Percentiles rank a stretch among this genome's conserved stretches.
Conservation (phyloP, 2,113 vertebrate genomes). For the Grantiella picta region DNA sequence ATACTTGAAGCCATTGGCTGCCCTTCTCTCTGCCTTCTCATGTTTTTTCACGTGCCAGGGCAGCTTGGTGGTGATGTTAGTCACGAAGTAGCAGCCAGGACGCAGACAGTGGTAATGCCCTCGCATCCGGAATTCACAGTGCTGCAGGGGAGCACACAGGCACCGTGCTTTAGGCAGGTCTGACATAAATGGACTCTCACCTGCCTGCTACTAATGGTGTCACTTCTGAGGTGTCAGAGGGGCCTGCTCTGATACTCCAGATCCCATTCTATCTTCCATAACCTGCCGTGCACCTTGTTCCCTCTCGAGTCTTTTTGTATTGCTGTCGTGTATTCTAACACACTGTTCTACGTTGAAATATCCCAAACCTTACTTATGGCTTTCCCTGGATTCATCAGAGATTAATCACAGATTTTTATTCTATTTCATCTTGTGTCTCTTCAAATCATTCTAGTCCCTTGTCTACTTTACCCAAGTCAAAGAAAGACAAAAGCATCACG, state of each 20-base stretch:
- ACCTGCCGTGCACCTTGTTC: not conserved
- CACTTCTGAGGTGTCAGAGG: not conserved
- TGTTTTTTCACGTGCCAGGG: constrained; percentile 99
- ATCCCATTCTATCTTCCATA: not conserved
- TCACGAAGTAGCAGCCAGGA: constrained; percentile 92
- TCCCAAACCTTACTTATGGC: not conserved
- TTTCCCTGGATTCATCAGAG: not conserved
- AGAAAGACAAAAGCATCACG: not conserved
- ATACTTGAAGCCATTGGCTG: constrained; percentile 97
- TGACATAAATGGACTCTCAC: not conserved
- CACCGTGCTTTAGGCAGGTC: not conserved
- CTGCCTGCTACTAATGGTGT: not conserved
- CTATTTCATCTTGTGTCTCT: not conserved
- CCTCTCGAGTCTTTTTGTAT: rapidly evolving
- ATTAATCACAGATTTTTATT: not conserved
- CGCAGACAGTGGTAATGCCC: constrained; percentile 98
- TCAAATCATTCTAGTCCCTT: not conserved
- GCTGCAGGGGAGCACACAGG: constrained; percentile 66
- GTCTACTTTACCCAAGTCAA: not conserved
- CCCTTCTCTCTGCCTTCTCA: constrained; percentile 95
- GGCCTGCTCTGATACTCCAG: not conserved
- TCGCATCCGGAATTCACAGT: constrained; percentile 98
- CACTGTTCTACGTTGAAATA: rapidly evolving
- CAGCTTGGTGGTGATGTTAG: constrained; percentile 99
- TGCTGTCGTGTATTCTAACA: not conserved